Base-by-base conservation (phyloP, 2,797 vertebrate species). In the Eutrigla gurnardus region DNA sequence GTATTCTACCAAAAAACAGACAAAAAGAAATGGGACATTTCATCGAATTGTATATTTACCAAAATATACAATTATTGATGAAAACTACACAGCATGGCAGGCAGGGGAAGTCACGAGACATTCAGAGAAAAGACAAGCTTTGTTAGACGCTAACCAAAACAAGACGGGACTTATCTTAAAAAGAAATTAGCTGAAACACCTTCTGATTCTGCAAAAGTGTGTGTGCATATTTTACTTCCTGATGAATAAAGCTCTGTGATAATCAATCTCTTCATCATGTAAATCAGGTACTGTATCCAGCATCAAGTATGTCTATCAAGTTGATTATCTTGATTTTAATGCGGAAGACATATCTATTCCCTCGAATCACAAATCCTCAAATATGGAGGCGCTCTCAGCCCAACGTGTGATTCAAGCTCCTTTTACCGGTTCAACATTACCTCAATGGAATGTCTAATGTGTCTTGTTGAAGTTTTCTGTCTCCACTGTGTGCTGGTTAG, bases 261-360 rank as follows among this genome's bases (percentile, higher is more conserved):
- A 77, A 87, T 85, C 83, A 82, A 61, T 84, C 76, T 72, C 71
- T 75, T 84, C 80, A 88, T 88, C 85, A 75, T 84, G 83, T 74
- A 82, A 89, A 90, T 84, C 79, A 84, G 80, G 53, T 63, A n/a
- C 70, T 65, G 79, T 74, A 81, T 82, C 81, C 5, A 12, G 40
- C 46, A 75, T 69, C 65, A 77, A 82, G 73, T 50, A 14, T 13
- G 57, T 80, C 73, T 59, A 73, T 85, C 70, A 47, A 76, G 80
- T 54, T 83, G 69, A 89, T 86, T 83, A 80, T 82, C 84, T 70
- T 50, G 60, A 82, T 80, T 86, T 80, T 55, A 74, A 83, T 82
- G 65, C 46, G 36, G 2, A 32, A 55, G 59, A 76, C 43, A 77
- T 9, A 18, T 70, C 62, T 5, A 5, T 45, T 59, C 67, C 14